These are phyloP conservation scores for Penelope pileata DNA, from an alignment of 2,113 vertebrate species.

Conservation along the genomic window DNA sequence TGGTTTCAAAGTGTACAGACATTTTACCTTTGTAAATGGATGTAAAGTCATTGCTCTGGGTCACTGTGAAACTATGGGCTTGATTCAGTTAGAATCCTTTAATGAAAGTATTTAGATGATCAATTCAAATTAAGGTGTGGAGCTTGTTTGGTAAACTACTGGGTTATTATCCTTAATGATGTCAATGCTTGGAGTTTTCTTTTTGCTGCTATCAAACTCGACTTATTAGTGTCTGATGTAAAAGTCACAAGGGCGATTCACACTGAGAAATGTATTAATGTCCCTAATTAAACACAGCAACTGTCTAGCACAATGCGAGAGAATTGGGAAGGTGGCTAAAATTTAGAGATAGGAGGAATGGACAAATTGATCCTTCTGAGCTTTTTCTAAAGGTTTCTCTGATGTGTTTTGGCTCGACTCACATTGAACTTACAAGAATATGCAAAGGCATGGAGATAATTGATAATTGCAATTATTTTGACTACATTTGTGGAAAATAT, in stretches of 20 bases:
- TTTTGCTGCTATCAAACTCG: not conserved
- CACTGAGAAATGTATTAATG: conserved; percentile 25
- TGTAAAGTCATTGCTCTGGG: not conserved
- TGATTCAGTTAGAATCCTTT: not conserved
- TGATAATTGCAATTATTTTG: not conserved
- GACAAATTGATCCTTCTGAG: not conserved
- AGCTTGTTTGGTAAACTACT: not conserved
- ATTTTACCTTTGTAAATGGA: not conserved
- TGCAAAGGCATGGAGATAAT: not conserved
- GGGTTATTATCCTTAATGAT: not conserved
- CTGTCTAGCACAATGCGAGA: not conserved
- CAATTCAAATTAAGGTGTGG: conserved; percentile 16
- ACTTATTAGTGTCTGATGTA: not conserved
- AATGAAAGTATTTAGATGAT: not conserved
- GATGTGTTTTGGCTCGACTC: not conserved
- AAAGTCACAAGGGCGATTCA: not conserved
- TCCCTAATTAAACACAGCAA: conserved; percentile 21
- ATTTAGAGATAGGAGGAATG: not conserved
- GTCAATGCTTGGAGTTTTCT: not conserved
- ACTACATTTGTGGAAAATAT: not conserved
- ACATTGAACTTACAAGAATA: not conserved
- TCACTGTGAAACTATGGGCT: not conserved
- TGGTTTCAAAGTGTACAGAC: not conserved
- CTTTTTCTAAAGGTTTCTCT: not conserved
- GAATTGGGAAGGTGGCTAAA: not conserved